phyloP scores from a whole-genome alignment of 2,113 vertebrate genomes.

The Solenodon paradoxus region DNA sequence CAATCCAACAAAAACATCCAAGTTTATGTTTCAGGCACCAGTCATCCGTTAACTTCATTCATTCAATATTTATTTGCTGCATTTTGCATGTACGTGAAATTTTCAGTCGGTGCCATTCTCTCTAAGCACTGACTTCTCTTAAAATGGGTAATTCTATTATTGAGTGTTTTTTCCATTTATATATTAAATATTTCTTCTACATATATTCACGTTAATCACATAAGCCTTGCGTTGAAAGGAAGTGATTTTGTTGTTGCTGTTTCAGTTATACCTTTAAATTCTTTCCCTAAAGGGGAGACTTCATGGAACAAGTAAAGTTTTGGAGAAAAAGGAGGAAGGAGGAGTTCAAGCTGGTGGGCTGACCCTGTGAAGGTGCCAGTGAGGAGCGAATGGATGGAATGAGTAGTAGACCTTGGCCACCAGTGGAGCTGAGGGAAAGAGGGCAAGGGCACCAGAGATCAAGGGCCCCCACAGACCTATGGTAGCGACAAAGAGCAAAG shows the following conservation, averaged over 20 bases:
- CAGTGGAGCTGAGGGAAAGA: neutral
- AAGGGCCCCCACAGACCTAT: accelerated
- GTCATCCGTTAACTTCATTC: neutral
- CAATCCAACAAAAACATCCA: neutral
- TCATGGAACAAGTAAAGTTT: neutral
- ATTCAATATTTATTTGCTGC: neutral
- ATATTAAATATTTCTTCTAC: neutral
- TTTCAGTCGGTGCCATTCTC: neutral
- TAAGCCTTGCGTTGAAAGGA: neutral
- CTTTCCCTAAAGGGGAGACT: neutral
- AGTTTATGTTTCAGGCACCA: neutral
- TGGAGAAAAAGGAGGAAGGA: neutral
- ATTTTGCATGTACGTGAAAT: neutral
- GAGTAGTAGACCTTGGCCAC: neutral
- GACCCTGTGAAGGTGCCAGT: neutral
- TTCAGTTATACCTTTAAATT: neutral
- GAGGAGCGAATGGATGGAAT: neutral
- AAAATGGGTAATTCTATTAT: neutral
- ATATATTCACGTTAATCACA: neutral
- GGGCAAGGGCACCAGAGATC: neutral
- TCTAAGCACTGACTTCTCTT: neutral
- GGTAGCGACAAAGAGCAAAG: neutral
- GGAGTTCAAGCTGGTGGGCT: neutral
- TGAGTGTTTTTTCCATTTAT: neutral
- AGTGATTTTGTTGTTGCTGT: neutral